Evolutionary conservation across 2,113 vertebrate species (phyloP).

Genomic region (Calyptomena viridis): DNA sequence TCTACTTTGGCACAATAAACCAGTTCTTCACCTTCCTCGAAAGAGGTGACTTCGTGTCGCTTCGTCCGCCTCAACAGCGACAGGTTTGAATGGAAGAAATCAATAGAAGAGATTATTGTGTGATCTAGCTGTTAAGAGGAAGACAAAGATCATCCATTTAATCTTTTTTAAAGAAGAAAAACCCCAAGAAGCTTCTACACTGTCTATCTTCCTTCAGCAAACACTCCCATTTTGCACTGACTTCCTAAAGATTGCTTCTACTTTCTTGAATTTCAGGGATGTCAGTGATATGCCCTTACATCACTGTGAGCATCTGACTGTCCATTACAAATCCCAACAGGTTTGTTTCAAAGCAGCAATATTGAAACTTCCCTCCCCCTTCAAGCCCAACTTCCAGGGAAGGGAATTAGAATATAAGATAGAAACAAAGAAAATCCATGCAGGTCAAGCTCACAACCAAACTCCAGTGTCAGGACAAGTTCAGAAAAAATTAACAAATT

Average conservation of each 20-base stretch:
- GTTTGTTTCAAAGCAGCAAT: neutral
- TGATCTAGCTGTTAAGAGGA: neutral
- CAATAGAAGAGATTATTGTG: neutral
- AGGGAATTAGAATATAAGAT: neutral
- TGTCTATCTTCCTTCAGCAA: neutral
- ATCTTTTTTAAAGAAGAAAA: neutral
- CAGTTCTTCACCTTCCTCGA: no score
- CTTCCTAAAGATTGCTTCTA: neutral
- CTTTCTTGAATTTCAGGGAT: neutral
- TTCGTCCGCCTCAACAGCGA: no score
- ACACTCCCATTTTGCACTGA: neutral
- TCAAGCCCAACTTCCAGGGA: neutral
- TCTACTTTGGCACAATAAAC: no score
- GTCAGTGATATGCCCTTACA: neutral
- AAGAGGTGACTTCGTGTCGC: no score
- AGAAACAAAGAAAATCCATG: neutral
- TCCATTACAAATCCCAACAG: conserved; percentile 5
- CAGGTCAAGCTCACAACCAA: neutral
- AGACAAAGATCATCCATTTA: conserved; percentile 4
- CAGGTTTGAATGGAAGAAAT: conserved; percentile 25
- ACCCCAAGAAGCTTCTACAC: neutral
- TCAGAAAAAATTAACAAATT: neutral
- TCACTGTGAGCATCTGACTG: neutral
- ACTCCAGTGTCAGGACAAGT: neutral
- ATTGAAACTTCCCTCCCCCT: neutral